Evolutionary conservation across 2,113 vertebrate species (phyloP), one percentile per base, ranked within the genome.

Genomic region (Barbus barbus): DNA sequence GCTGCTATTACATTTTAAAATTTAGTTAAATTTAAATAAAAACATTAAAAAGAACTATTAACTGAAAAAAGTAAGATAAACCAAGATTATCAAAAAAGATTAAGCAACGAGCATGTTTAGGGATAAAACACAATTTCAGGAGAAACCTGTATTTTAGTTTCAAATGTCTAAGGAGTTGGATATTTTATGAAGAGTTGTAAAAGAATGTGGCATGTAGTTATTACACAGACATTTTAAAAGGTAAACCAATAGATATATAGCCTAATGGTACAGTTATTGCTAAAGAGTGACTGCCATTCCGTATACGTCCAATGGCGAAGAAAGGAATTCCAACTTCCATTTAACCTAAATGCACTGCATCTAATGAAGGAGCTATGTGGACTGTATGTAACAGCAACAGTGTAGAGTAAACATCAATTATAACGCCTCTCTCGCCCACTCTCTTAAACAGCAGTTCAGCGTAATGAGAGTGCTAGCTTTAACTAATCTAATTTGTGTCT

Each of bases 391-490:
- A 71, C 63, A 74, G 53, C 69, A 33, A n/a, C 71, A 58, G 65
- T 11, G 53, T 76, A 9, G 46, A 81, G 38, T 82, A 88, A 88
- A 83, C 84, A 81, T 82, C 78, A 78, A 82, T 86, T 84, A 74
- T 20, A 58, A 48, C 36, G 51, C 38, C 67, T 60, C 74, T 69
- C 63, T 81, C 63, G n/a, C 69, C 56, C 69, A 83, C 41, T 81
- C 24, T 56, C 78, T 44, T 51, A 31, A 31, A 65, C 24, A 81
- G 77, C 74, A n/a, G 58, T 82, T 48, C 26, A 48, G 61, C 5
- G 12, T 28, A 78, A 78, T 69, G 60, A 81, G 44, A 86, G 36
- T 60, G 14, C 51, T 81, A 28, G 12, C 71, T 36, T 84, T 46
- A 77, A 58, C 85, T 67, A 77, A 82, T 82, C 63, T 69, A 51